Evolutionary conservation across 2,797 vertebrate genomes (phyloP).

Genomic region (Prionace glauca): DNA sequence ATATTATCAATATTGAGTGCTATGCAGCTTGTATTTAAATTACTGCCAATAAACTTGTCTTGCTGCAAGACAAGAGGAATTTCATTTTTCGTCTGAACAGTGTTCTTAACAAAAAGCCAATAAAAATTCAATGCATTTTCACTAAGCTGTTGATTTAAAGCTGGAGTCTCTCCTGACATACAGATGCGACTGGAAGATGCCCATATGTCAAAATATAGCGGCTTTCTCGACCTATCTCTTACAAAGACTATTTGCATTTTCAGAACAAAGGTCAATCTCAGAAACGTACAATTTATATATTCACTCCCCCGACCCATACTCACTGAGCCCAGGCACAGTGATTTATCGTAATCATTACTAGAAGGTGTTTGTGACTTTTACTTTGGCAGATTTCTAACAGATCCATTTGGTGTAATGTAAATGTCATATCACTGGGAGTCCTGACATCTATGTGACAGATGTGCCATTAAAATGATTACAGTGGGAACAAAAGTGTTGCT

Average conservation of each 20-base stretch:
- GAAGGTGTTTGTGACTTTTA: conserved; percentile 26
- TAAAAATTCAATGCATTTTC: neutral
- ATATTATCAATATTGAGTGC: neutral
- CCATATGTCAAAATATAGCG: neutral
- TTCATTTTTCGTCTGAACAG: neutral
- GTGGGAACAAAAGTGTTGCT: conserved; percentile 23
- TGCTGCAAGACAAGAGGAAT: neutral
- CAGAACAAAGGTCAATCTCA: neutral
- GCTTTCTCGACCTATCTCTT: neutral
- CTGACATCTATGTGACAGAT: conserved; percentile 29
- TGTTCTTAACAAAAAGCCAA: neutral
- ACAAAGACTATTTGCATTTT: neutral
- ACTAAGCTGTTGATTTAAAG: conserved; percentile 10
- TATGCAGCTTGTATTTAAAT: neutral
- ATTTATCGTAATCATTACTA: conserved; percentile 8
- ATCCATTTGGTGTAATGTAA: conserved; percentile 31
- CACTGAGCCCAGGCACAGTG: neutral
- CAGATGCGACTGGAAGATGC: neutral
- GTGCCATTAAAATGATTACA: conserved; percentile 33
- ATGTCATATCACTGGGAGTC: conserved; percentile 12
- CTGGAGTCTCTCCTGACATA: neutral
- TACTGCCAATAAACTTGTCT: neutral
- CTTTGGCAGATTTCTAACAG: conserved; percentile 26
- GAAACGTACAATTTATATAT: neutral
- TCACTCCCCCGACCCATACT: neutral